Evolutionary conservation across 2,888 invertebrate genomes (phyloP), one percentile per base, ranked within the genome.

Genomic region (Meteorus cinctellus): DNA sequence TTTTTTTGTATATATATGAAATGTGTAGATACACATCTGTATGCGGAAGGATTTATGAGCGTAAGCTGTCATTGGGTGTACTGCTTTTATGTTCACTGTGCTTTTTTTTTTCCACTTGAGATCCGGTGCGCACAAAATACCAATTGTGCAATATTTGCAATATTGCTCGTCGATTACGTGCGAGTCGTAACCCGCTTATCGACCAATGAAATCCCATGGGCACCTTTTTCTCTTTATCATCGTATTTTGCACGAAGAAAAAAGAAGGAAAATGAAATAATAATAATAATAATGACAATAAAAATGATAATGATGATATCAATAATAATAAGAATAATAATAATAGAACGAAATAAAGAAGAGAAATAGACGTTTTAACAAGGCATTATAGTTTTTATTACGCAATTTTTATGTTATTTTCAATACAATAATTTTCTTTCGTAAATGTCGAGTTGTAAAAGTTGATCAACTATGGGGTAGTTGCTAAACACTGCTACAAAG

Each of bases 101-200:
- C 19, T 55, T 69, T 69, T 55, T 69, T 31, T 24, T 24, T 24
- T 24, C 24, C 36, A 69, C 69, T 69, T 36, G 48, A 51, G 62
- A 31, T 69, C 48, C 60, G 55, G 10, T 55, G 19, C 19, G 69
- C 31, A 63, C 19, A 51, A 34, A 55, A 34, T 24, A 68, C 67
- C 67, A 45, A 55, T 41, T 63, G n/a, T 51, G 63, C 74, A 70
- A 74, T 63, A 74, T 74, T 74, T 48, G 48, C 48, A 48, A 48
- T 55, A 55, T 55, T 55, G 69, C 69, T 69, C 63, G 63, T 63
- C 69, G 48, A 69, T 59, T 68, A 48, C 34, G 62, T 48, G 68
- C 68, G 45, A 63, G 69, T 74, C 69, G 51, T 74, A 74, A 74
- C 36, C 69, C 74, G 74, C 74, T 74, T 74, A 70, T 74, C 62